Evolutionary conservation across 2,797 vertebrate genomes (phyloP).

Genomic region (Xerus rutilus): DNA sequence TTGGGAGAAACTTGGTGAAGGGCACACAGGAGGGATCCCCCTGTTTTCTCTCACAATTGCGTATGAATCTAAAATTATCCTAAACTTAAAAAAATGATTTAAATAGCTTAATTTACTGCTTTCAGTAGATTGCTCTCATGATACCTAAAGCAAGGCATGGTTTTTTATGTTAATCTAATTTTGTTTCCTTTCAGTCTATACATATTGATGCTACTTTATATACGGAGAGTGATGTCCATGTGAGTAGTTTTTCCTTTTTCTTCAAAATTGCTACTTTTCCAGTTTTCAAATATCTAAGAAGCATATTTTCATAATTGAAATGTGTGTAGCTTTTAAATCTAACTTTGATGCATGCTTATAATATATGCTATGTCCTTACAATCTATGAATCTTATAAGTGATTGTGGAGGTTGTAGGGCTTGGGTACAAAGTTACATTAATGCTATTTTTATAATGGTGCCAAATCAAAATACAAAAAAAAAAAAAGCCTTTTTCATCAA

Average conservation of each 20-base stretch:
- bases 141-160: background rate
- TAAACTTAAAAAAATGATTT: background rate
- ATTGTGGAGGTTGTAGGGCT: background rate
- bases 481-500: background rate
- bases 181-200: constrained; percentile 83
- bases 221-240: constrained; percentile 85
- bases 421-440: background rate
- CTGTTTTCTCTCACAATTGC: background rate
- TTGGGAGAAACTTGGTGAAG: background rate
- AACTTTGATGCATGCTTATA: background rate
- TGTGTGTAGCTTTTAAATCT: constrained; percentile 11
- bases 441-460: background rate
- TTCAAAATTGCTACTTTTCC: constrained; percentile 4
- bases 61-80: background rate
- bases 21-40: rapidly evolving
- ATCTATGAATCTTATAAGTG: constrained; percentile 18
- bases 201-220: constrained; percentile 88
- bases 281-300: background rate
- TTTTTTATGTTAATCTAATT: constrained; percentile 62
- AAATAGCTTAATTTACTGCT: background rate
- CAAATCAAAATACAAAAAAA: constrained; percentile 49
- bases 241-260: constrained; percentile 82
- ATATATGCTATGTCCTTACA: background rate
- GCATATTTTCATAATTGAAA: constrained; percentile 13
- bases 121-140: constrained; percentile 13